Base-by-base conservation (phyloP, 1,140 invertebrate species). In the Drosophila triauraria region DNA sequence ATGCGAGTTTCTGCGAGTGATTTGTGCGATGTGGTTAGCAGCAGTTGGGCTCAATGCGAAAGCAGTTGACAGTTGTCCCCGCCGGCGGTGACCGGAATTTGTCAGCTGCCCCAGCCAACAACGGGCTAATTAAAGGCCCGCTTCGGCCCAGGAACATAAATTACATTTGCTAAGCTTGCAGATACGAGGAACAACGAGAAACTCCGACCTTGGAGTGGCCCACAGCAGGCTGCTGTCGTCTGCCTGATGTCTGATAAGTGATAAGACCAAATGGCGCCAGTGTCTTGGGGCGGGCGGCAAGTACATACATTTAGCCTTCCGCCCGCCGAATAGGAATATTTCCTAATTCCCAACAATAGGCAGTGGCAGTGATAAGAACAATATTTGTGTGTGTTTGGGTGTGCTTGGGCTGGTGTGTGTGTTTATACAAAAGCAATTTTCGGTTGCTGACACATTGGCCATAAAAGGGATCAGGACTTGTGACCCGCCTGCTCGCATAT, bases 61-160 rank as follows among this genome's bases (percentile, higher is more conserved):
- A 80, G 72, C 80, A 76, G 71, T 84, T 83, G 81, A 76, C 81
- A 84, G 64, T 76, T 70, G 70, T 58, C 40, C 71, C 43, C 23
- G 25, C 42, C 30, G 61, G 48, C 38, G 53, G 40, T 60, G 23
- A 43, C 35, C 56, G 46, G 46, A 72, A 59, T 69, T 70, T 72
- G 69, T 71, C 69, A 72, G 69, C 53, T 60, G 53, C 59, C 53
- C 15, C 17, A 15, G 5, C 30, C 23, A 35, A 44, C 56, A 60
- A 58, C 27, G 42, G 65, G 60, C 75, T 79, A 79, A 79, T 79
- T 70, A 78, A 71, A 71, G 59, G 65, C 13, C 32, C 17, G 43
- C 43, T 44, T 44, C 15, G 42, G 23, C 25, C 25, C 48, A 15
- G n/a, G 9, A 50, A 71, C 70, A 75, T 75, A 75, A 75, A 75